Base-by-base conservation (phyloP, 2,113 vertebrate genomes). In the Casuarius casuarius region DNA sequence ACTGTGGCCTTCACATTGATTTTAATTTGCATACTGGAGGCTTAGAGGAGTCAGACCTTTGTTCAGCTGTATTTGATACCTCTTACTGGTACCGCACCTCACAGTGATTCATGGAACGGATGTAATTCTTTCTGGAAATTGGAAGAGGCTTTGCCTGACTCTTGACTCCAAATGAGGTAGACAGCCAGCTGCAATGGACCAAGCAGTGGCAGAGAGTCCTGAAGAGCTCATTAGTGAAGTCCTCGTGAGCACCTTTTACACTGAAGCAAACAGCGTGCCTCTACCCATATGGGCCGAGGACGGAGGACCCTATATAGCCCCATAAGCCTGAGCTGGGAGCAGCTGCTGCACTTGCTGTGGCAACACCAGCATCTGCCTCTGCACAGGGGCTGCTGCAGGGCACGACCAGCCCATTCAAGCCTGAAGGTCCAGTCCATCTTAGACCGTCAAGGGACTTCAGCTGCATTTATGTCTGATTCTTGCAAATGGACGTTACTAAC, bases 401-500 rank as follows among this genome's bases (percentile, higher is more conserved):
- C 51, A 76, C 58, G 62, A 97, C 29, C 62, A 96, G 52, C 49
- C 68, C 75, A 29, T 91, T 86, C 86, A 63, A 95, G 68, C 82
- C 86, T 54, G 23, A 87, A 66, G 18, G 78, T 80, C 79, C 80
- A 62, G 84, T 87, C 81, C 68, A 76, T 96, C 92, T 92, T 78
- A 80, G 73, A 77, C 82, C 78, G 62, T 78, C 11, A 56, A 94
- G 67, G 17, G 77, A 44, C 65, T 90, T 91, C 52, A 77, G 49
- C 6, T 18, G 12, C 56, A 62, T 87, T 97, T 87, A 8, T 65
- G 49, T 68, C 89, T 97, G 66, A 73, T 98, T 96, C 94, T 95
- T 90, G 93, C 94, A 96, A 97, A 76, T 4, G 23, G 67, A 61
- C 0, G 2, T 93, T 96, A 86, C 93, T 93, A 97, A 94, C 42